Evolutionary conservation across 2,888 invertebrate species (phyloP), one percentile per base, ranked within the genome.

Genomic region (Busseola fusca): DNA sequence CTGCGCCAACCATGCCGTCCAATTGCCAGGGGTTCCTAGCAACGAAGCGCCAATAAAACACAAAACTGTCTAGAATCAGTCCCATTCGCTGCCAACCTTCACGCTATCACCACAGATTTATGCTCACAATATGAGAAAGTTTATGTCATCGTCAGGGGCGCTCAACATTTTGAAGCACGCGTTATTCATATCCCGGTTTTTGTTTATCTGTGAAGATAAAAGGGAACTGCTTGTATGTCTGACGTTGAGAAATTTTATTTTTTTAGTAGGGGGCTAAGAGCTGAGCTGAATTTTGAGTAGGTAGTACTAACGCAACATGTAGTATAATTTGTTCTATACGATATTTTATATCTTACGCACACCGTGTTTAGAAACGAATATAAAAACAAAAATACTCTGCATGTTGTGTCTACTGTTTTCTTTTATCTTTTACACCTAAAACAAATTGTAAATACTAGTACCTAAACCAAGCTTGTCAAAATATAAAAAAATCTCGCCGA

Each of bases 81-180:
- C 62, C 67, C 62, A 67, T 69, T 80, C 34, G 42, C 66, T 34
- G 64, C 57, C 74, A 73, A 58, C 66, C 58, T 74, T 74, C 63
- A 68, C 67, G 69, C 80, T 78, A 82, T 84, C 76, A 72, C 70
- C 54, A 64, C 25, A 63, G 67, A 86, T 84, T 84, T 84, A 84
- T 86, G 63, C 56, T 52, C 25, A 71, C 73, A 80, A 84, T 82
- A 84, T 84, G 78, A 78, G 82, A 71, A 75, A 74, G 75, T 82
- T 80, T 72, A 64, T 78, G 77, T 84, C 76, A 80, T 69, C 78
- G 74, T 74, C 75, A 72, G 69, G 45, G 48, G 56, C n/a, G 59
- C 77, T 68, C 74, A 83, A 83, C 76, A 72, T 74, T 80, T 79
- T 69, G 40, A 52, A 64, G 68, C 57, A 68, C 60, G 25, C 67